Conservation (phyloP, 2,888 invertebrate genomes). For the Cenopis cana region DNA sequence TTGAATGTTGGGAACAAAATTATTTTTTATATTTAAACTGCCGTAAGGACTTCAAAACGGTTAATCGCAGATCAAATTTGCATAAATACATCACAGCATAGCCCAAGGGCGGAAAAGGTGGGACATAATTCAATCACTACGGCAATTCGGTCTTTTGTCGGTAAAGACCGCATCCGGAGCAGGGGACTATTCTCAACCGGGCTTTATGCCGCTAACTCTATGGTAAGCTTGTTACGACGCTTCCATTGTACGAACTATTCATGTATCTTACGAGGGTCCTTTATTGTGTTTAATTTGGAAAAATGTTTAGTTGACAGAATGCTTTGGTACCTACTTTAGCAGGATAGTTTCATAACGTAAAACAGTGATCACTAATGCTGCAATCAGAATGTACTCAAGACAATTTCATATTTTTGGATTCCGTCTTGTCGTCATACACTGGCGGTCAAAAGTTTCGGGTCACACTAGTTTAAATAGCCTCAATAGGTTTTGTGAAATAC, state of each 20-base stretch:
- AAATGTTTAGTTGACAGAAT: conserved; percentile 5
- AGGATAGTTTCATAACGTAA: not conserved
- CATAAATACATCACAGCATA: conserved; percentile 66
- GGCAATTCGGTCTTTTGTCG: conserved; percentile 80
- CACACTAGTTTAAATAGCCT: no score
- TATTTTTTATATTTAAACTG: not conserved
- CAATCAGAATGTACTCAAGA: not conserved
- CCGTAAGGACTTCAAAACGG: conserved; percentile 26
- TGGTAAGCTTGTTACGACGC: conserved; percentile 44
- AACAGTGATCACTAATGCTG: not conserved
- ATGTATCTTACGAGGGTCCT: conserved; percentile 2
- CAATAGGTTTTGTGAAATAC: no score
- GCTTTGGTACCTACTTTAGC: not conserved
- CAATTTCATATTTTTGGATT: no score
- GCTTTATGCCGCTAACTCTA: conserved; percentile 45
- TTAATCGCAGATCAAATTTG: conserved; percentile 49
- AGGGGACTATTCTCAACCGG: conserved; percentile 52
- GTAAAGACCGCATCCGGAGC: conserved; percentile 74
- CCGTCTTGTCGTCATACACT: no score
- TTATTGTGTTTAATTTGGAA: conserved; percentile 12
- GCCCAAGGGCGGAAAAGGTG: conserved; percentile 65
- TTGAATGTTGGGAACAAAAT: not conserved
- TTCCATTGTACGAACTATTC: conserved; percentile 35
- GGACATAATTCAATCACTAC: conserved; percentile 79
- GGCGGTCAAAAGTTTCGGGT: no score